phyloP scores from a whole-genome alignment of 2,113 vertebrate genomes.

The Polypterus senegalus region DNA sequence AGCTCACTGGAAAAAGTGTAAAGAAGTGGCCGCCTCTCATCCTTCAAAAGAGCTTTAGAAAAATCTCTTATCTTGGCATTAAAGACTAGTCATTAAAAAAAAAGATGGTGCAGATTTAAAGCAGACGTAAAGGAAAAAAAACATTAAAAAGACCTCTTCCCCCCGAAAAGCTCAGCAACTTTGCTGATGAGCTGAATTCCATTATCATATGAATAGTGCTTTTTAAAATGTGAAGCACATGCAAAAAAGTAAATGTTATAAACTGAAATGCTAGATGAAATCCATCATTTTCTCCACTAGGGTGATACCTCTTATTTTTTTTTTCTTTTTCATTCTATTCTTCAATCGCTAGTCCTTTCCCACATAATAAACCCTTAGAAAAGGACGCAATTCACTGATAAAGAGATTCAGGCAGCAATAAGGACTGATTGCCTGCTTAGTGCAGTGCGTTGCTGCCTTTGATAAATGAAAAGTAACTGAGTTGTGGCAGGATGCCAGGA shows the following conservation, averaged over 20 bases:
- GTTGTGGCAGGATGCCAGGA: slow-evolving; percentile 47
- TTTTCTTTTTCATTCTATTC: slow-evolving; percentile 28
- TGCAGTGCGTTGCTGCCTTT: slow-evolving; percentile 33
- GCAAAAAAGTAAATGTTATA: slow-evolving; percentile 17
- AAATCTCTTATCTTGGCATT: too few relatives aligned
- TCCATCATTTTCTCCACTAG: slow-evolving; percentile 25
- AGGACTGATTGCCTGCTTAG: slow-evolving; percentile 40
- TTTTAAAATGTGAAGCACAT: too few relatives aligned
- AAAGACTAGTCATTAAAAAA: too few relatives aligned
- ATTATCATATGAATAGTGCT: too few relatives aligned
- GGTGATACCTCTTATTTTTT: slow-evolving; percentile 25
- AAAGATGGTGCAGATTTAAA: too few relatives aligned
- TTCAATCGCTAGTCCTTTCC: slow-evolving; percentile 34
- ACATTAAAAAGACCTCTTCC: too few relatives aligned
- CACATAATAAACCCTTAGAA: slow-evolving; percentile 44
- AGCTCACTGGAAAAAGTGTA: too few relatives aligned
- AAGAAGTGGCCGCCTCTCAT: too few relatives aligned
- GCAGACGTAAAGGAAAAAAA: too few relatives aligned
- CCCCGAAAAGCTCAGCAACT: too few relatives aligned
- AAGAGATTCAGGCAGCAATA: slow-evolving; percentile 49
- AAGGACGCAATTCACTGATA: slow-evolving; percentile 38
- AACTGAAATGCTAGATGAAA: slow-evolving; percentile 21
- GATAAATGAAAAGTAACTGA: slow-evolving; percentile 63
- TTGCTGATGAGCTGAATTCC: too few relatives aligned
- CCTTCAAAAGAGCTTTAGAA: too few relatives aligned